Base-by-base conservation (phyloP, 1,140 invertebrate genomes). In the Anastrepha ludens region DNA sequence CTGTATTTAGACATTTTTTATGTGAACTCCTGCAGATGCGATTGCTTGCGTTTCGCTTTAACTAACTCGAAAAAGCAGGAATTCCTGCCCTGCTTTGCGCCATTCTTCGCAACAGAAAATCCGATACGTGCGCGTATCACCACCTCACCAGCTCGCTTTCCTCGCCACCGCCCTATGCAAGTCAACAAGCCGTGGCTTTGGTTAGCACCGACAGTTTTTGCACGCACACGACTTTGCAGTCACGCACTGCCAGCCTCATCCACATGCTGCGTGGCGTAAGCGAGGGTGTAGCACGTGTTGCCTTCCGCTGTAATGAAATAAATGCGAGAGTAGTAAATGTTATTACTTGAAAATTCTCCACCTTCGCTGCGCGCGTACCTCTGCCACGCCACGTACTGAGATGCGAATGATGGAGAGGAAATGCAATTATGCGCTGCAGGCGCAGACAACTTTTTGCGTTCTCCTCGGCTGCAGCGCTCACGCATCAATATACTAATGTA, bases 391-490 rank as follows among this genome's bases (percentile, higher is more conserved):
- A 62, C 11, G 67, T 13, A 47, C 13, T 41, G 15, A 2, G 50
- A 55, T 55, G 50, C 41, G 13, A 17, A 74, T 15, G 1, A 15
- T 41, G 67, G 11, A 39, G 0, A 41, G 67, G 67, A 74, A 47
- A 47, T 47, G 67, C 67, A 74, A 47, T 74, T 74, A 74, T 17
- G 44, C 44, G 67, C 67, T 74, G 67, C 67, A 74, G 41, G 67
- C 39, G 67, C 67, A 44, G 67, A 47, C 29, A 74, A 74, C 67
- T 74, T 74, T 74, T 74, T 39, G 67, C 41, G 44, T 41, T 17
- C 67, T 29, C 11, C 8, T 39, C 20, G 13, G 65, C 29, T 11
- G 65, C 11, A 67, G 9, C 39, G n/a, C 65, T 62, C 17, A 20
- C 5, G 62, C 3, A 20, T 3, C 65, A 39, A 47, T 39, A 15